Evolutionary conservation across 2,888 invertebrate genomes (phyloP).

Genomic region (Barypeithes pellucidus): DNA sequence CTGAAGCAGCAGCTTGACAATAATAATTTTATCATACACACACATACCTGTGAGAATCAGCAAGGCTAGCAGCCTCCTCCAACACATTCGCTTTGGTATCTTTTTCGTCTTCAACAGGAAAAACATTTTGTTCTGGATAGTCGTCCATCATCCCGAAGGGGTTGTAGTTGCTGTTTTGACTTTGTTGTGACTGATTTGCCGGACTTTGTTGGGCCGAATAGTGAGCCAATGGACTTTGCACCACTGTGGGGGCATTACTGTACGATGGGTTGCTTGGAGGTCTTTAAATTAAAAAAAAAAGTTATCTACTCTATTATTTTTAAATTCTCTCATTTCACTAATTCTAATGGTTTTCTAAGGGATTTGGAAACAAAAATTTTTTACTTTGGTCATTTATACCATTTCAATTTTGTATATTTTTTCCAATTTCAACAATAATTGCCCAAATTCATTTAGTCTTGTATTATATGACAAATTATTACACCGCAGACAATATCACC

Average conservation of each 20-base stretch:
- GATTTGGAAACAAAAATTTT: too few relatives aligned
- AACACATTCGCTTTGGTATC: slow-evolving; percentile 72
- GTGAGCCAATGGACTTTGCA: slow-evolving; percentile 70
- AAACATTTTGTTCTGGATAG: slow-evolving; percentile 57
- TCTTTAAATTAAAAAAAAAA: slow-evolving; percentile 43
- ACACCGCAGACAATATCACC: too few relatives aligned
- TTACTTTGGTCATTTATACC: too few relatives aligned
- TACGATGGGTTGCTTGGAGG: slow-evolving; percentile 59
- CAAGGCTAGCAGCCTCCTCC: slow-evolving; percentile 67
- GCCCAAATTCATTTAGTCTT: too few relatives aligned
- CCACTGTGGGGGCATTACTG: slow-evolving; percentile 62
- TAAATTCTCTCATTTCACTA: too few relatives aligned
- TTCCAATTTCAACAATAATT: too few relatives aligned
- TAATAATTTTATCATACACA: too few relatives aligned
- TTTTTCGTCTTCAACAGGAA: slow-evolving; percentile 70
- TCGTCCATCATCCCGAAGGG: slow-evolving; percentile 79
- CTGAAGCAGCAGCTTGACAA: too few relatives aligned
- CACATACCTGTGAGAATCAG: slow-evolving; percentile 70
- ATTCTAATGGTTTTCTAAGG: too few relatives aligned
- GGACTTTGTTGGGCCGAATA: slow-evolving; percentile 74
- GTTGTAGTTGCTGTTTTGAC: slow-evolving; percentile 73
- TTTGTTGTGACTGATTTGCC: slow-evolving; percentile 67
- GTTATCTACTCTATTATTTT: too few relatives aligned
- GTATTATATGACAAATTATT: too few relatives aligned
- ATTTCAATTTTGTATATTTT: too few relatives aligned